Conservation (phyloP, 2,888 invertebrate genomes). For the Athalia cordata region DNA sequence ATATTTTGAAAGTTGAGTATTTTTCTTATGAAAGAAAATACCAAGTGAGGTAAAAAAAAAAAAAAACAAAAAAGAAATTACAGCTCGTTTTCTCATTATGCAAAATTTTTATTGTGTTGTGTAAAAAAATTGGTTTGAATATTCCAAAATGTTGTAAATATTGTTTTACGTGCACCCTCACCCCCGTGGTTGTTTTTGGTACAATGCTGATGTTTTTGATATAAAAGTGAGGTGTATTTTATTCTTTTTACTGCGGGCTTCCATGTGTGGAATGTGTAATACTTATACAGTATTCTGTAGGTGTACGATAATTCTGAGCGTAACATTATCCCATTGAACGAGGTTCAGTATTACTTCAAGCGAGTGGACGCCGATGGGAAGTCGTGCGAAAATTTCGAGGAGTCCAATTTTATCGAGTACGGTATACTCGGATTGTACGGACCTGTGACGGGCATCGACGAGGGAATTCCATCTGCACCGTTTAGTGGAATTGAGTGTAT, state of each 20-base stretch:
- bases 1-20: too few species aligned
- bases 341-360: conserved; percentile 7
- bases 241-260: background rate
- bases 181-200: too few species aligned
- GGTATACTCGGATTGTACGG: conserved; percentile 22
- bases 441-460: conserved; percentile 26
- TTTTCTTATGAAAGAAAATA: too few species aligned
- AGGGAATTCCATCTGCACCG: conserved; percentile 35
- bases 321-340: conserved; percentile 14
- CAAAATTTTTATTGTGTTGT: too few species aligned
- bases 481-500: conserved; percentile 31
- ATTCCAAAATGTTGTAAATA: too few species aligned
- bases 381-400: conserved; percentile 36
- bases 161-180: too few species aligned
- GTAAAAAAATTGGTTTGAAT: too few species aligned
- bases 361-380: conserved; percentile 25
- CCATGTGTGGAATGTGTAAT: background rate
- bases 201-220: too few species aligned
- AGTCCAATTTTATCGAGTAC: conserved; percentile 38
- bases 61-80: too few species aligned
- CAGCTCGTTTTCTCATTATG: too few species aligned
- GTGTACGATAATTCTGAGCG: conserved; percentile 1
- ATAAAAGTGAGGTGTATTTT: background rate
- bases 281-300: background rate
- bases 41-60: too few species aligned